Conservation (phyloP, 2,113 vertebrate species). For the Ictalurus punctatus region DNA sequence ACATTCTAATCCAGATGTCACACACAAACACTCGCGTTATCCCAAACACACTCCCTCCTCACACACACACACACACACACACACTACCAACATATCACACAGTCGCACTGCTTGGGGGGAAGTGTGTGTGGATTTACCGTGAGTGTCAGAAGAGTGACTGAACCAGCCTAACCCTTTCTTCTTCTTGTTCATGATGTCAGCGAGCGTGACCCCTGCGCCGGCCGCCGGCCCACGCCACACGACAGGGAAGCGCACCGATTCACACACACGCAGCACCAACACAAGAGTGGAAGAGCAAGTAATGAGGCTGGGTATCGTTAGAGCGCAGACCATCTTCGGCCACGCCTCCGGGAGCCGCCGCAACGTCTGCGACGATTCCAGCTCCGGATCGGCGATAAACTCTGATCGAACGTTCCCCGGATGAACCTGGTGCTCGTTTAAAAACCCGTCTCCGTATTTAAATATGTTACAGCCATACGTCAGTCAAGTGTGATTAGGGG, state of each 20-base stretch:
- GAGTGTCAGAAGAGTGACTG: slow-evolving; percentile 92
- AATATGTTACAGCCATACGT: neutral
- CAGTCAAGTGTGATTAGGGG: neutral
- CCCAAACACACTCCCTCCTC: slow-evolving; percentile 26
- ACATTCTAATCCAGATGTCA: neutral
- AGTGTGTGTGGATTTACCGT: slow-evolving; percentile 83
- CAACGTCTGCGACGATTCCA: neutral
- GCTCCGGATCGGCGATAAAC: neutral
- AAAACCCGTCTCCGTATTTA: neutral
- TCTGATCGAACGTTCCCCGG: neutral
- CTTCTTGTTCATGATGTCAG: slow-evolving; percentile 96
- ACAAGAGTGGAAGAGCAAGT: slow-evolving; percentile 73
- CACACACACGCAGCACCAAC: slow-evolving; percentile 83
- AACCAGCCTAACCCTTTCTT: slow-evolving; percentile 94
- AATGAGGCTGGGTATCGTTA: slow-evolving; percentile 72
- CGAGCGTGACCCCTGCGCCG: slow-evolving; percentile 90
- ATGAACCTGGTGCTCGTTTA: neutral
- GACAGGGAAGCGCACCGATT: slow-evolving; percentile 76
- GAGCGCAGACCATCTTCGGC: slow-evolving; percentile 54
- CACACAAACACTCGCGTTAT: slow-evolving; percentile 29
- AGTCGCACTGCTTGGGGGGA: slow-evolving; percentile 44
- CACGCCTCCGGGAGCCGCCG: neutral
- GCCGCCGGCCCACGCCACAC: slow-evolving; percentile 68
- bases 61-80: neutral
- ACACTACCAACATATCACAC: neutral